Conservation (phyloP, 2,797 vertebrate species). For the Enteromius paludinosus region DNA sequence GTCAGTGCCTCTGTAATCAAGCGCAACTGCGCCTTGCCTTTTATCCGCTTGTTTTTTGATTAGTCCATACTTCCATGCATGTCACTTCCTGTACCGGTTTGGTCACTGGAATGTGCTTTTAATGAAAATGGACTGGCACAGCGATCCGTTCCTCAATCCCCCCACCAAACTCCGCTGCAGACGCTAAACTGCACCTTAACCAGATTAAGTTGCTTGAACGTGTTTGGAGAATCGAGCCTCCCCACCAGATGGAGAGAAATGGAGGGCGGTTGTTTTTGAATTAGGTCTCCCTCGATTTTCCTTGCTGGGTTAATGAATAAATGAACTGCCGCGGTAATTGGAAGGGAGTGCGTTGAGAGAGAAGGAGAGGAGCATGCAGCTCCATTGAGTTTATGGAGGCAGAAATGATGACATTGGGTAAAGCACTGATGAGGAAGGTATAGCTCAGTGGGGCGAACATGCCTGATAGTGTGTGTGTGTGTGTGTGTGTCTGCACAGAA, state of each 20-base stretch:
- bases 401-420: conserved; percentile 70
- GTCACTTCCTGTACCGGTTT: conserved; percentile 43
- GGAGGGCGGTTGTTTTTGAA: conserved; percentile 59
- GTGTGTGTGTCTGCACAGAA: conserved; percentile 23
- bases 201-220: conserved; percentile 50
- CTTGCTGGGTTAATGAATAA: conserved; percentile 62
- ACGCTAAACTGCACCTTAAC: conserved; percentile 56
- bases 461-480: conserved; percentile 44
- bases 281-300: conserved; percentile 57
- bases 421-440: conserved; percentile 64
- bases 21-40: conserved; percentile 16
- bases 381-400: conserved; percentile 65
- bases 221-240: conserved; percentile 56
- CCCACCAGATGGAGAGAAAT: conserved; percentile 56
- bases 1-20: conserved; percentile 46
- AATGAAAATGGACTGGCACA: conserved; percentile 40
- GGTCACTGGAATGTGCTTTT: conserved; percentile 45
- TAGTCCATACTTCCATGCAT: conserved; percentile 37
- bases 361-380: conserved; percentile 53
- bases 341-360: conserved; percentile 60
- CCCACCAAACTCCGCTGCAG: conserved; percentile 25
- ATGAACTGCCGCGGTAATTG: conserved; percentile 63
- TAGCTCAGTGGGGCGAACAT: conserved; percentile 52
- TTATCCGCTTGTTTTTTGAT: conserved; percentile 49
- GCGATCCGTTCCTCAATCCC: conserved; percentile 25